phyloP scores from a whole-genome alignment of 2,113 vertebrate genomes.

The Heptranchias perlo region DNA sequence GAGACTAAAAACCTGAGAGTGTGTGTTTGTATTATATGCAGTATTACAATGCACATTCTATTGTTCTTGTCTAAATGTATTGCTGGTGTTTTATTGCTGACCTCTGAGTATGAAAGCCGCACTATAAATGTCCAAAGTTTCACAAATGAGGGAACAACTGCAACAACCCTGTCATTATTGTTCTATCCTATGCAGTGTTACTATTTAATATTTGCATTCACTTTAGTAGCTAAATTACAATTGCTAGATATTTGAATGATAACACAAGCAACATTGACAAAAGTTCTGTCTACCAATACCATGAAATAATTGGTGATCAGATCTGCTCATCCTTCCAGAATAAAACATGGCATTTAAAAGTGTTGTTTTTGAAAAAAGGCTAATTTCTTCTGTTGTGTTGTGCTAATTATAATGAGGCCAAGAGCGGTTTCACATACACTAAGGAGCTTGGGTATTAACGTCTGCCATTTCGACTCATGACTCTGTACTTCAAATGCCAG shows the following conservation, averaged over 20 bases:
- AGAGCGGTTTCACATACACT: not conserved
- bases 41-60: not conserved
- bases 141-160: not conserved
- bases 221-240: not conserved
- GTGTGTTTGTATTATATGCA: not conserved
- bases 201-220: not conserved
- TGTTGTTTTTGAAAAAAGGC: not conserved
- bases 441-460: not conserved
- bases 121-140: not conserved
- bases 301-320: not conserved
- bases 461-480: not conserved
- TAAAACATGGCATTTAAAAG: not conserved
- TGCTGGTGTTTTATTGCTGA: not conserved
- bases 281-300: not conserved
- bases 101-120: not conserved
- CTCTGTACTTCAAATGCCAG: too few species aligned
- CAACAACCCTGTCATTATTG: not conserved
- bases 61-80: not conserved
- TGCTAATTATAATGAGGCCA: not conserved
- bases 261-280: not conserved
- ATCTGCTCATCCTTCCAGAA: not conserved
- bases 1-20: not conserved
- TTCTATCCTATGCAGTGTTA: not conserved
- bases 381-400: not conserved
- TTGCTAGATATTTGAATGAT: not conserved